These are phyloP conservation scores for Mactra quadrangularis DNA, from an alignment of 1,140 invertebrate genomes.

Conservation along the genomic window DNA sequence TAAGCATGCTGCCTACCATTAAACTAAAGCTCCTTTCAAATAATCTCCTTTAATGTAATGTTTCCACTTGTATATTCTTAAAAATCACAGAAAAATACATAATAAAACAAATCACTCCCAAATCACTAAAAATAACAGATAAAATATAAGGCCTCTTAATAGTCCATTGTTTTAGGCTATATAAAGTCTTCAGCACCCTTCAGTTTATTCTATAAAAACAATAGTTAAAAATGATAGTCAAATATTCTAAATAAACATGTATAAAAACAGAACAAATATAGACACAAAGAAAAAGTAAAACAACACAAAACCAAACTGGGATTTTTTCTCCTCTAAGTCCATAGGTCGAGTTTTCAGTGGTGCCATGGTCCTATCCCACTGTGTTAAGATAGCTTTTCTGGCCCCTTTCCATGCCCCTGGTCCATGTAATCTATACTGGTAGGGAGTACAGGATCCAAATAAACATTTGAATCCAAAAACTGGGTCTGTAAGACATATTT, in stretches of 20 bases:
- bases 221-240: too few relatives aligned
- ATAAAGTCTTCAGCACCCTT: too few relatives aligned
- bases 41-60: too few relatives aligned
- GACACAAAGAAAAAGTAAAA: conserved; percentile 33
- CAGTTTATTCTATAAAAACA: too few relatives aligned
- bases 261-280: conserved; percentile 25
- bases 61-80: too few relatives aligned
- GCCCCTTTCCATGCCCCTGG: conserved; percentile 84
- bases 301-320: conserved; percentile 19
- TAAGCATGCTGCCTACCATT: too few relatives aligned
- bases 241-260: conserved; percentile 19
- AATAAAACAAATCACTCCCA: too few relatives aligned
- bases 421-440: conserved; percentile 84
- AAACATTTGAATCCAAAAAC: conserved; percentile 78
- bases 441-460: conserved; percentile 83
- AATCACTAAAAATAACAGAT: too few relatives aligned
- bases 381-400: conserved; percentile 79
- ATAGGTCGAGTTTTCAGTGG: conserved; percentile 40
- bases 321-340: neutral
- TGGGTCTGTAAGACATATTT: conserved; percentile 79
- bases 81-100: too few relatives aligned
- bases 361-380: conserved; percentile 59
- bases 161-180: too few relatives aligned
- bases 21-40: too few relatives aligned
- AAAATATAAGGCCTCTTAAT: too few relatives aligned